Conservation (phyloP, 2,888 invertebrate species). For the Apoda limacodes region DNA sequence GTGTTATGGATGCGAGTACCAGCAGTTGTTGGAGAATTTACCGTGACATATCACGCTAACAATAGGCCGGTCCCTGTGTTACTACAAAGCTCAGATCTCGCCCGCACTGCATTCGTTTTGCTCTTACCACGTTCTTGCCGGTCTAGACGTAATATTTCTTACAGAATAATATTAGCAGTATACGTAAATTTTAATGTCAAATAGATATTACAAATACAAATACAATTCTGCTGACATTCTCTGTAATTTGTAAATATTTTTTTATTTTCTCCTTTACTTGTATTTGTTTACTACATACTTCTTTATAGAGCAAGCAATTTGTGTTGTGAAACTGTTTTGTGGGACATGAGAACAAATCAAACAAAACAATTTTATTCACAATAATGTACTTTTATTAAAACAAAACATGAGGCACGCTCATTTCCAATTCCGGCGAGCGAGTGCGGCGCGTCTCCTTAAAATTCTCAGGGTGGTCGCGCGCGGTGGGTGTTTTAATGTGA, state of each 20-base stretch:
- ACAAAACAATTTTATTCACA: slow-evolving; percentile 51
- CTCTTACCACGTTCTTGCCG: slow-evolving; percentile 47
- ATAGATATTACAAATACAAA: not conserved
- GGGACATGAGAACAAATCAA: slow-evolving; percentile 51
- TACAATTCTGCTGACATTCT: no score
- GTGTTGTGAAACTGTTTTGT: no score
- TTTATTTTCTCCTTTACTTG: no score
- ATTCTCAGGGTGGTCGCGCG: slow-evolving; percentile 44
- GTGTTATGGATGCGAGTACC: slow-evolving; percentile 36
- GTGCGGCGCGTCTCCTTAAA: slow-evolving; percentile 41
- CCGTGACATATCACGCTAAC: slow-evolving; percentile 55
- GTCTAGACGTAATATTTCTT: slow-evolving; percentile 65
- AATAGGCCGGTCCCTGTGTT: slow-evolving; percentile 48
- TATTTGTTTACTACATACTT: no score
- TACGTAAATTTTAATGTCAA: not conserved
- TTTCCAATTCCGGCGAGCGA: slow-evolving; percentile 51
- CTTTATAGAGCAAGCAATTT: no score
- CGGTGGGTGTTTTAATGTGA: slow-evolving; percentile 64
- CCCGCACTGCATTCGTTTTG: slow-evolving; percentile 39
- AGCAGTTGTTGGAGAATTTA: slow-evolving; percentile 42
- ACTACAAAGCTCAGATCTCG: slow-evolving; percentile 28
- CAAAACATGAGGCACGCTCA: slow-evolving; percentile 48
- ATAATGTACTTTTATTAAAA: slow-evolving; percentile 61
- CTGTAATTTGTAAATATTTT: no score
- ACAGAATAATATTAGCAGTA: slow-evolving; percentile 36